Percentiles rank a stretch among this genome's conserved stretches.
phyloP scores from a whole-genome alignment of 2,113 vertebrate genomes.

The Uropsilus gracilis region DNA sequence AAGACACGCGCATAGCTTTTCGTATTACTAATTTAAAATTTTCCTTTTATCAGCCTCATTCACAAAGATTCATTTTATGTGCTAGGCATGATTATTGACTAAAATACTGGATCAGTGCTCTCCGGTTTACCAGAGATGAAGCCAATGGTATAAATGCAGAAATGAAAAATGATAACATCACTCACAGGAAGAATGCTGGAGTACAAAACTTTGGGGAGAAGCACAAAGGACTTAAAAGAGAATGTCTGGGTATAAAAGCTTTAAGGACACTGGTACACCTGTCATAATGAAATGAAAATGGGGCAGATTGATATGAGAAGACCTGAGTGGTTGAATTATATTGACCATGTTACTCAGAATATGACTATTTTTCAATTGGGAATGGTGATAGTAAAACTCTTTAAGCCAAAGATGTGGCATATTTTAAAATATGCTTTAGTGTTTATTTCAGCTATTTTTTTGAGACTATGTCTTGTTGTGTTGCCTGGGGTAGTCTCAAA shows the following conservation, averaged over 20 bases:
- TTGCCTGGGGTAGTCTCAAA: too few species aligned
- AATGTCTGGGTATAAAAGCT: background rate
- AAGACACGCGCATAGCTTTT: background rate
- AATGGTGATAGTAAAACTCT: background rate
- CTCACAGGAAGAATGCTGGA: too few species aligned
- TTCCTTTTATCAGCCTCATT: too few species aligned
- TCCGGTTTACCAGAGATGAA: background rate
- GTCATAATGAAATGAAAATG: background rate
- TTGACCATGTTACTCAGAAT: background rate
- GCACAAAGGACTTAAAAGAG: fast-evolving
- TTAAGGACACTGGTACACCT: background rate
- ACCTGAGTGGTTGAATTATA: background rate
- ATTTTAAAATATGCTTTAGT: background rate
- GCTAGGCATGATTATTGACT: background rate
- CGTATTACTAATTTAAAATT: background rate
- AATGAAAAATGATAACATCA: background rate
- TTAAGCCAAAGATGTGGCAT: background rate
- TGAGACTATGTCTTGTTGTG: too few species aligned
- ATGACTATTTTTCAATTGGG: background rate
- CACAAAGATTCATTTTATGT: background rate
- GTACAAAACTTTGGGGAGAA: background rate
- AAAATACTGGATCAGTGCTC: background rate
- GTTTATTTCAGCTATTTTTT: too few species aligned
- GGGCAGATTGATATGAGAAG: background rate
- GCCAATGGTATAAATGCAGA: background rate